These are phyloP conservation scores for Drosophila tani DNA, from an alignment of 1,140 invertebrate species.

Conservation along the genomic window DNA sequence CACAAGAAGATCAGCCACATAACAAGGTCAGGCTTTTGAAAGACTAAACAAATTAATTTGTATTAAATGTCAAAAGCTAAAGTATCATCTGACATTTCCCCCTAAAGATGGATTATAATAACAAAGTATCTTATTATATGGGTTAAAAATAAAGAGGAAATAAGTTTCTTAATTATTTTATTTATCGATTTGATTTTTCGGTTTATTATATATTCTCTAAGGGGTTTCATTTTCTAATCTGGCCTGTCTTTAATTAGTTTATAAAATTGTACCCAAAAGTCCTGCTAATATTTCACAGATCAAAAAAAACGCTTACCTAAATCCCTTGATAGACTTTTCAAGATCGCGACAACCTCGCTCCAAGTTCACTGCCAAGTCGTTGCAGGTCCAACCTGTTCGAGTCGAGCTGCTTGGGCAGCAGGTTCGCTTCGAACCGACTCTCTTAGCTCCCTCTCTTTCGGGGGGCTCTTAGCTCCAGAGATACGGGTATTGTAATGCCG, in stretches of 20 bases:
- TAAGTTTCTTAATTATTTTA: too few relatives aligned
- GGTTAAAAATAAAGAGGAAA: not conserved
- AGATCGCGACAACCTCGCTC: slow-evolving; percentile 21
- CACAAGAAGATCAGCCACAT: slow-evolving; percentile 8
- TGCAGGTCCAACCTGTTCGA: slow-evolving; percentile 37
- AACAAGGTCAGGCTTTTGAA: slow-evolving; percentile 19
- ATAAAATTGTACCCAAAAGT: too few relatives aligned
- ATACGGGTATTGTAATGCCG: slow-evolving; percentile 27
- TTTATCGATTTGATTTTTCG: too few relatives aligned
- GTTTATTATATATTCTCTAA: too few relatives aligned
- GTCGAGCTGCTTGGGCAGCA: slow-evolving; percentile 10
- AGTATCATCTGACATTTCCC: not conserved
- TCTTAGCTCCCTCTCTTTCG: slow-evolving; percentile 31
- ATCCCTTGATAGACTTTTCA: slow-evolving; percentile 17
- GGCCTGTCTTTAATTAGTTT: too few relatives aligned
- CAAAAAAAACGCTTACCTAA: not conserved
- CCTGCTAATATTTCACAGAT: not conserved
- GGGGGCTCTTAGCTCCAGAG: slow-evolving; percentile 38
- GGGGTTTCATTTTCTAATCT: too few relatives aligned
- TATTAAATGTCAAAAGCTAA: slow-evolving; percentile 24
- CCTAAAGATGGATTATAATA: not conserved
- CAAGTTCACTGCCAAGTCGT: slow-evolving; percentile 75
- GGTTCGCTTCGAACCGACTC: slow-evolving; percentile 34
- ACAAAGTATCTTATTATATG: not conserved
- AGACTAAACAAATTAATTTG: slow-evolving; percentile 7